Conservation (phyloP, 2,888 invertebrate species). For the Epicampocera succincta region DNA sequence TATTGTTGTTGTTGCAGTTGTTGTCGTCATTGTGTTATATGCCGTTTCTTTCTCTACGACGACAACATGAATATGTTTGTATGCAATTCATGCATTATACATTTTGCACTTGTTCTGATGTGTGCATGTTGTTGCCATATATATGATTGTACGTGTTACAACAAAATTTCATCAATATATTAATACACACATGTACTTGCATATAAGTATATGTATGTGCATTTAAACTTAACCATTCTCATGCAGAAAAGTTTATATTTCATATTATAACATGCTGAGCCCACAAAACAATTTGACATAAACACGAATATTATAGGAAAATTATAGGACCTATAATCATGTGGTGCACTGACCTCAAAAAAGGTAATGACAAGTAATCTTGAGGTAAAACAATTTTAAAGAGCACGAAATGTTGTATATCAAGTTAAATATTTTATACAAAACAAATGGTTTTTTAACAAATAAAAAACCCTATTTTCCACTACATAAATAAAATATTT, state of each 20-base stretch:
- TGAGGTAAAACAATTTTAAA: conserved; percentile 66
- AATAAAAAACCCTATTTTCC: conserved; percentile 6
- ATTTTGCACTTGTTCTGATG: conserved; percentile 60
- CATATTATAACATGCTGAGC: conserved; percentile 68
- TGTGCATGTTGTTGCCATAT: conserved; percentile 42
- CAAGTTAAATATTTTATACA: conserved; percentile 39
- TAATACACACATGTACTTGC: neutral
- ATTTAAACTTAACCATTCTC: neutral
- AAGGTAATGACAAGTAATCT: conserved; percentile 70
- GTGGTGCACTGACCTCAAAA: conserved; percentile 70
- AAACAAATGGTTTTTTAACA: conserved; percentile 33
- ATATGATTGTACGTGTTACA: conserved; percentile 64
- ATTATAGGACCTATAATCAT: conserved; percentile 70
- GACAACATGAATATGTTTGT: conserved; percentile 36
- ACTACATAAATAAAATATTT: neutral
- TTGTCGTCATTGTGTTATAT: conserved; percentile 17
- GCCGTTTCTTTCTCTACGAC: conserved; percentile 34
- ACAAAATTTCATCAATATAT: conserved; percentile 43
- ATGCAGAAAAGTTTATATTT: conserved; percentile 40
- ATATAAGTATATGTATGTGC: too few species aligned
- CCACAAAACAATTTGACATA: conserved; percentile 70
- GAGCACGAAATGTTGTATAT: conserved; percentile 54
- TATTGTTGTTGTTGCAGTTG: conserved; percentile 13
- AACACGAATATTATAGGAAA: conserved; percentile 70
- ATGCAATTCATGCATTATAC: conserved; percentile 58